Evolutionary conservation across 1,140 invertebrate genomes (phyloP).

Genomic region (Apis mellifera): DNA sequence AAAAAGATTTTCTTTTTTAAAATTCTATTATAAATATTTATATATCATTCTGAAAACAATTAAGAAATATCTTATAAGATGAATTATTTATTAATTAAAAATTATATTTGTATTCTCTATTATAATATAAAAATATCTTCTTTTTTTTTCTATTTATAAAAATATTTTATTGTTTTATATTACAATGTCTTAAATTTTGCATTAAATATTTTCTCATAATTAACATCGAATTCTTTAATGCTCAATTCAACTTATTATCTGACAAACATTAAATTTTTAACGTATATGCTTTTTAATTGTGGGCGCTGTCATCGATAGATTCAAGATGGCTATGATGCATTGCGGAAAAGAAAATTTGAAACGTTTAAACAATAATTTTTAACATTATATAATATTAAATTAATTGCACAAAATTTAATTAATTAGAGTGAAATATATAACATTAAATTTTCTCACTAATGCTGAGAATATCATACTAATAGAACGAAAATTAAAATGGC

Average conservation of each 20-base stretch:
- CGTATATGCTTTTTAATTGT: constrained; percentile 10
- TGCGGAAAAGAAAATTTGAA: constrained; percentile 36
- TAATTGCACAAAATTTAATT: neutral
- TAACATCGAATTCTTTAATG: neutral
- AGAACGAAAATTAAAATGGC: constrained; percentile 50
- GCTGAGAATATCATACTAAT: neutral
- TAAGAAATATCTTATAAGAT: too few relatives aligned
- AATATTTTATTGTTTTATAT: neutral
- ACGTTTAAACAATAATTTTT: constrained; percentile 26
- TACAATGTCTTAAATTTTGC: neutral
- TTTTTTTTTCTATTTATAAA: too few relatives aligned
- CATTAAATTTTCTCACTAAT: neutral
- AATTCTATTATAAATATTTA: too few relatives aligned
- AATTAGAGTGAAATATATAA: neutral
- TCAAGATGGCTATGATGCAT: constrained; percentile 56
- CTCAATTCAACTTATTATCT: neutral
- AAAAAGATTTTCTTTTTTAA: too few relatives aligned
- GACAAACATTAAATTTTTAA: constrained; percentile 13
- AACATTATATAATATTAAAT: constrained; percentile 22
- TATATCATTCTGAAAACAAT: too few relatives aligned
- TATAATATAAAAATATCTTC: too few relatives aligned
- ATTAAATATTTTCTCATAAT: neutral
- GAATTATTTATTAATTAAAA: too few relatives aligned
- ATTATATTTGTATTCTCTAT: too few relatives aligned
- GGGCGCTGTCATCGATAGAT: constrained; percentile 46